These are phyloP conservation scores for Scolopax bukidnonensis DNA, from an alignment of 2,797 vertebrate genomes.

Conservation along the genomic window DNA sequence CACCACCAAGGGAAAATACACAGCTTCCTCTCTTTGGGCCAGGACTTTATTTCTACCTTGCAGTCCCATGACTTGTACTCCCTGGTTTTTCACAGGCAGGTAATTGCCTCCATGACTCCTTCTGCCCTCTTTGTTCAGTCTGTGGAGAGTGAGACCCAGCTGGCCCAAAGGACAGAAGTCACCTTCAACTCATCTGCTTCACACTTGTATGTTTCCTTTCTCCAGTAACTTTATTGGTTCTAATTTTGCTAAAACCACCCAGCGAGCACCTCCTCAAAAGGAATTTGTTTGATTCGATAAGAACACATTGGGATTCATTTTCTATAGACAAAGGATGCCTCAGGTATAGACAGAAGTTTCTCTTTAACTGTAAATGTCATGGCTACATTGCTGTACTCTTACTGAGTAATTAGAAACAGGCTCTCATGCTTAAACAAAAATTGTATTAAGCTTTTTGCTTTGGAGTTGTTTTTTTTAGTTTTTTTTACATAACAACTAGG, in stretches of 20 bases:
- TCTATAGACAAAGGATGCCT: not conserved
- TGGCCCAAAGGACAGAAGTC: not conserved
- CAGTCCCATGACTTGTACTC: not conserved
- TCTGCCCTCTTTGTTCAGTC: not conserved
- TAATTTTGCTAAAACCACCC: not conserved
- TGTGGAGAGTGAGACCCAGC: not conserved
- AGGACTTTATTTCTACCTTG: not conserved
- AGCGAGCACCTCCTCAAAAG: not conserved
- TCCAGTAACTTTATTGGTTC: not conserved
- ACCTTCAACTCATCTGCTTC: not conserved
- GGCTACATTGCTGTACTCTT: not conserved
- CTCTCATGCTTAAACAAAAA: not conserved
- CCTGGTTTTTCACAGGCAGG: not conserved
- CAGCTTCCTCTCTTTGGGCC: not conserved
- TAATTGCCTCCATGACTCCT: not conserved
- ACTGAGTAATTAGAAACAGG: not conserved
- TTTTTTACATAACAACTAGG: not conserved
- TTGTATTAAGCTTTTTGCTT: not conserved
- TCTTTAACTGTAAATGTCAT: not conserved
- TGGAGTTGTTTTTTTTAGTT: not conserved
- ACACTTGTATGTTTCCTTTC: not conserved
- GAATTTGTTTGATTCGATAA: not conserved
- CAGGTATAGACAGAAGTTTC: not conserved
- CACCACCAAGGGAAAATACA: not conserved
- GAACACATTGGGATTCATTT: rapidly evolving